Percentiles rank a stretch among this genome's conserved stretches.
These are phyloP conservation scores for Cryptotis parvus DNA, from an alignment of 2,113 vertebrate species.

Conservation along the genomic window DNA sequence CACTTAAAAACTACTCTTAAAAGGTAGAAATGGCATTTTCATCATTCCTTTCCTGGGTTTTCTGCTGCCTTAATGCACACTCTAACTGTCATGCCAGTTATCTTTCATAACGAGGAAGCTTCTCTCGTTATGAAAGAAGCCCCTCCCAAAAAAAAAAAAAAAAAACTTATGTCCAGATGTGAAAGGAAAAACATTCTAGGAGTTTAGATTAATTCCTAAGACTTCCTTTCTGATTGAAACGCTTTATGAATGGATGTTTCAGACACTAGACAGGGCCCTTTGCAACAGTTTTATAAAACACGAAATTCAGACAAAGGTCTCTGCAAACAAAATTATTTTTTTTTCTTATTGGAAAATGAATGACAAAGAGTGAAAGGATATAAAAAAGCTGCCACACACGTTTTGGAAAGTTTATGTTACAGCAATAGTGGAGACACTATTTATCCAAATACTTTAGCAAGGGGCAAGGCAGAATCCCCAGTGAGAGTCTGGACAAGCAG, in stretches of 20 bases:
- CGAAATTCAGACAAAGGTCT: constrained; percentile 80
- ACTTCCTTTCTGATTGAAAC: constrained; percentile 85
- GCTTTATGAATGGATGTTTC: constrained; percentile 82
- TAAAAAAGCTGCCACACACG: not conserved
- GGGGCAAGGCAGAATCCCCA: not conserved
- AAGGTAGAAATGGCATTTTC: constrained; percentile 87
- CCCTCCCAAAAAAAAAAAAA: constrained; percentile 71
- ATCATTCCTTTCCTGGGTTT: constrained; percentile 89
- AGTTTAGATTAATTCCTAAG: constrained; percentile 82
- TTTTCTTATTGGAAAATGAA: not conserved
- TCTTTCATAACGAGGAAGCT: constrained; percentile 69
- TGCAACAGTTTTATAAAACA: constrained; percentile 81
- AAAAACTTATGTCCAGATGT: constrained; percentile 87
- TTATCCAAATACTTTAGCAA: not conserved
- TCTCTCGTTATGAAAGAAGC: not conserved
- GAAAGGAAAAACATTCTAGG: constrained; percentile 80
- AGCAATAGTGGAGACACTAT: not conserved
- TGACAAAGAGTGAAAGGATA: not conserved
- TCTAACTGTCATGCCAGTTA: constrained; percentile 87
- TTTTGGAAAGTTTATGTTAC: not conserved
- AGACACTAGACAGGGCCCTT: constrained; percentile 86
- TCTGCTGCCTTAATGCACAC: constrained; percentile 84
- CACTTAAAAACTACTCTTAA: constrained; percentile 89
- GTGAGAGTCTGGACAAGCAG: not conserved
- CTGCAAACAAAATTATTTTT: constrained; percentile 34